These are phyloP conservation scores for Ophiodon elongatus DNA, from an alignment of 2,113 vertebrate genomes.

Conservation along the genomic window DNA sequence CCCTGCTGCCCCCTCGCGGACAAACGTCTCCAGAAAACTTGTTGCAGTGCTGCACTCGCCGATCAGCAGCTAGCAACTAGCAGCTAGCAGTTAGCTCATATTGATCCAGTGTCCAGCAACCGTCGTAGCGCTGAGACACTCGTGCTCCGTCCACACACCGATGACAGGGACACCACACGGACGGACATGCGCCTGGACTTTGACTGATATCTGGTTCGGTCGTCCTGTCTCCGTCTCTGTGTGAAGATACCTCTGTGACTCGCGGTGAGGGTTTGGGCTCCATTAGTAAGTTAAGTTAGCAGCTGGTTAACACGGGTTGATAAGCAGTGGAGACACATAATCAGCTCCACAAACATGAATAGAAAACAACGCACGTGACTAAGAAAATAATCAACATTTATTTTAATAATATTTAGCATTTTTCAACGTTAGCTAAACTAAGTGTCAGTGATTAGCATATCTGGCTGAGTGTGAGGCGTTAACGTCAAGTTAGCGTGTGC, in stretches of 20 bases:
- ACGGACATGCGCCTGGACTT: conserved; percentile 68
- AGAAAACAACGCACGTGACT: too few species aligned
- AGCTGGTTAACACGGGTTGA: neutral
- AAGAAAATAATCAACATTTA: too few species aligned
- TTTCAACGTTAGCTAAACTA: conserved; percentile 15
- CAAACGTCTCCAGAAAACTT: conserved; percentile 48
- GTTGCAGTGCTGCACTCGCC: conserved; percentile 61
- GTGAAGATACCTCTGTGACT: conserved; percentile 41
- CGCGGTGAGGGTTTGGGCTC: conserved; percentile 61
- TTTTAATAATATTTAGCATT: neutral
- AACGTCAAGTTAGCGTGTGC: conserved; percentile 13
- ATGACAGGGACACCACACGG: conserved; percentile 49
- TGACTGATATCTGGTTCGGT: conserved; percentile 52
- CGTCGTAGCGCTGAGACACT: conserved; percentile 48
- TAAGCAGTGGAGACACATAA: neutral
- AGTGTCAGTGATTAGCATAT: conserved; percentile 38
- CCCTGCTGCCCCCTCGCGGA: conserved; percentile 54
- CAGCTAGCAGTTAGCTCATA: conserved; percentile 39
- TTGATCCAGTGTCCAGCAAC: conserved; percentile 19
- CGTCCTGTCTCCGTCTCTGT: neutral
- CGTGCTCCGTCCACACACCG: conserved; percentile 64
- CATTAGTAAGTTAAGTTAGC: conserved; percentile 10
- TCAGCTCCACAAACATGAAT: neutral
- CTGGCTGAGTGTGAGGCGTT: neutral
- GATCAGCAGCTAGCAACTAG: conserved; percentile 32